A percentile compares a stretch with the other conserved stretches of the same genome.
These are phyloP conservation scores for Parauchenoglanis punctatus DNA, from an alignment of 2,797 vertebrate genomes.

Conservation along the genomic window DNA sequence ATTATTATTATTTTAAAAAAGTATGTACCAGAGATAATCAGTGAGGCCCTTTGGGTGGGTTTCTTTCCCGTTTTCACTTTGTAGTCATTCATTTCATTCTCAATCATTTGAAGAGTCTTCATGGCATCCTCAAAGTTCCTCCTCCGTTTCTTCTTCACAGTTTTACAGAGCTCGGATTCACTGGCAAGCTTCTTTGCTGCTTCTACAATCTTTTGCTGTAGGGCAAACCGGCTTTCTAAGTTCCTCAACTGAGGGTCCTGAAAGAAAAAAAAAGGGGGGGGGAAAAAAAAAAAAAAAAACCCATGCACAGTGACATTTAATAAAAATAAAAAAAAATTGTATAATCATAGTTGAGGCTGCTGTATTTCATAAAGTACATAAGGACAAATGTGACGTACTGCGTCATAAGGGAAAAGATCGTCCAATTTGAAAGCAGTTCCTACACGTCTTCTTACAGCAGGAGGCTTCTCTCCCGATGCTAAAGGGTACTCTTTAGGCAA, in stretches of 20 bases:
- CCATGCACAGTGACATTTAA: neutral
- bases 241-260: conserved; percentile 90
- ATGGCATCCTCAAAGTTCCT: conserved; percentile 85
- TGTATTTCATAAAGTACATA: neutral
- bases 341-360: neutral
- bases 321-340: neutral
- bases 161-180: conserved; percentile 89
- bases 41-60: conserved; percentile 84
- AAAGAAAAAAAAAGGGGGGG: neutral
- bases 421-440: conserved; percentile 91
- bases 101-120: conserved; percentile 87
- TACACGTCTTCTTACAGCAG: conserved; percentile 83
- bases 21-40: conserved; percentile 81
- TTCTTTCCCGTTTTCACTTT: conserved; percentile 85
- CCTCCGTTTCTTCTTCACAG: conserved; percentile 90
- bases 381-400: conserved; percentile 68
- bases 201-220: conserved; percentile 95
- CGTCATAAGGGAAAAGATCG: conserved; percentile 84
- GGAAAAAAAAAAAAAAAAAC: neutral
- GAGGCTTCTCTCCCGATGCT: conserved; percentile 84
- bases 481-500: conserved; percentile 93
- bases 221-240: conserved; percentile 88
- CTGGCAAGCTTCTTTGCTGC: conserved; percentile 87
- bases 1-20: neutral
- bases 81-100: conserved; percentile 88